Base-by-base conservation (phyloP, 2,113 vertebrate species). In the Spermophilus dauricus region DNA sequence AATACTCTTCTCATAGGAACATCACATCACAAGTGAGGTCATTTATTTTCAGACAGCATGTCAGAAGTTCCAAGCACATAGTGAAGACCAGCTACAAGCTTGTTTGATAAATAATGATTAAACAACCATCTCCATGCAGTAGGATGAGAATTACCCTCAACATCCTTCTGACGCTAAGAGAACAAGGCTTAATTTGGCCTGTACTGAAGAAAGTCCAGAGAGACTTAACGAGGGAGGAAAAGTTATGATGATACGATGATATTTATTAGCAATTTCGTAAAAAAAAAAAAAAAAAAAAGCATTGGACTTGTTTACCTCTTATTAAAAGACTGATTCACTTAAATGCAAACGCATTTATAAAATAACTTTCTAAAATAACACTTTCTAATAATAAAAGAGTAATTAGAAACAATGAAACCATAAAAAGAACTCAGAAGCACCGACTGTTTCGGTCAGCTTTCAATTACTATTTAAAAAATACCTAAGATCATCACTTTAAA, bases 261-360 rank as follows among this genome's bases (percentile, higher is more conserved):
- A 56, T 30, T 91, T 17, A 77, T 73, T 56, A 84, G 16, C 28
- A 56, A 42, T 4, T 32, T 48, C 26, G 56, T 34, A 22, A 82
- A 70, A 39, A n/a, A n/a, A n/a, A n/a, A n/a, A n/a, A n/a, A n/a
- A n/a, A n/a, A n/a, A n/a, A n/a, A n/a, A n/a, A n/a, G n/a, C n/a
- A n/a, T n/a, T 91, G 72, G 58, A 75, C 13, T 84, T 83, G n/a
- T 30, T 67, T 42, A 30, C 22, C 34, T 89, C 67, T 93, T 80
- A 51, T 51, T 87, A 81, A 90, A 73, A 94, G 39, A 2, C 42
- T 75, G n/a, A 45, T 78, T 85, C 70, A 82, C 34, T 39, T 81
- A 91, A 76, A 56, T 82, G 37, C 37, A 96, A 91, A 77, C 10
- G 26, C 14, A 26, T 58, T 96, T 89, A 45, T 24, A 13, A 94